Base-by-base conservation (phyloP, 1,140 invertebrate genomes). In the Zaprionus ornatus region DNA sequence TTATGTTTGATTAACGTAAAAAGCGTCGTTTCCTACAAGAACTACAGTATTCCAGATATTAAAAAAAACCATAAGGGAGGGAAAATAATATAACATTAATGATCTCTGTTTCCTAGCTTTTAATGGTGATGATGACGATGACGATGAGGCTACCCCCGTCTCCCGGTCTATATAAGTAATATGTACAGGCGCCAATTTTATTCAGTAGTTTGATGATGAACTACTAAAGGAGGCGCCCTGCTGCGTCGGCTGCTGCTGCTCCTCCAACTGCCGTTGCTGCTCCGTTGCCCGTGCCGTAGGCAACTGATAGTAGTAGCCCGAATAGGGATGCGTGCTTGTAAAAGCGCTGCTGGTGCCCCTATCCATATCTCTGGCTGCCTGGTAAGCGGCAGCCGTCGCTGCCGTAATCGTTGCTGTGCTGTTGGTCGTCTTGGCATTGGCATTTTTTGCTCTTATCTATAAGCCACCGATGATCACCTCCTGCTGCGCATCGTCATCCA, bases 401-500 rank as follows among this genome's bases (percentile, higher is more conserved):
- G 67, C 61, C 65, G 62, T 55, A 50, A 61, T 55, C 52, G 27
- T 56, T 64, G 59, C 61, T 55, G 52, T 74, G 45, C 55, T 72
- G 45, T 48, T 71, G 23, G 42, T 78, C 57, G 68, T 52, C 71
- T 86, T 80, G 50, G 63, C 69, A 80, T 67, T 84, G 71, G 64
- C 69, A 80, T 64, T 77, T 23, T 48, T 77, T 82, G 75, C 71
- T 82, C 66, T 90, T 92, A 80, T 92, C 91, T 92, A 92, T 91
- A 92, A 92, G 29, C 91, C 91, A 32, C 90, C 77, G 73, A 92
- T 92, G 7, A 92, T 88, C 25, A 92, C 91, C 68, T 92, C 91
- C 79, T 92, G 88, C 68, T 92, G 91, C 37, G 87, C 90, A 79
- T 92, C 91, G 72, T 92, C 92, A 66, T 92, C 92, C 85, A 92